Conservation (phyloP, 2,888 invertebrate genomes). For the Holacanthella duospinosa region DNA sequence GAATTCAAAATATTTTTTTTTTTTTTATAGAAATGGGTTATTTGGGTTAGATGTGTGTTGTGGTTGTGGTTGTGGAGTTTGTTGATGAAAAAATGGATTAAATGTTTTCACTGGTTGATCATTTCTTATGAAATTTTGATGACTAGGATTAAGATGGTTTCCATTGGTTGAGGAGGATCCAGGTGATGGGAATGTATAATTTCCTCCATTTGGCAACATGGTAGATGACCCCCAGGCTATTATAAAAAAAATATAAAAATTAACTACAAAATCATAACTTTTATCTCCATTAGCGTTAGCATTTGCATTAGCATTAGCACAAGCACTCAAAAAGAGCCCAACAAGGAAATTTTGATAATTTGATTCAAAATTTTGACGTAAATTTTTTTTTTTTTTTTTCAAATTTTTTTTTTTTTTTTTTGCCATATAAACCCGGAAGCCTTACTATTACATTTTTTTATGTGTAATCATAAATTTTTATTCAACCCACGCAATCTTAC, state of each 20-base stretch:
- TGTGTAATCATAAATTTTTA: not conserved
- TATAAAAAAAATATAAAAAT: too few relatives aligned
- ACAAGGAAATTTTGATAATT: too few relatives aligned
- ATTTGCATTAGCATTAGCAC: too few relatives aligned
- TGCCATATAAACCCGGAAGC: too few relatives aligned
- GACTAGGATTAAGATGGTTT: not conserved
- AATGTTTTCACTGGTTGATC: not conserved
- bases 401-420: too few relatives aligned
- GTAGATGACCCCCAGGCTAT: too few relatives aligned
- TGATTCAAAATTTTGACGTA: too few relatives aligned
- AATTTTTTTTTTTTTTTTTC: too few relatives aligned
- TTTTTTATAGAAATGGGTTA: constrained; percentile 33
- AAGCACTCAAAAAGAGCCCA: too few relatives aligned
- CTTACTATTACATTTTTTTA: too few relatives aligned
- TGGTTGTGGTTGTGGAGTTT: too few relatives aligned
- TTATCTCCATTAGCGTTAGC: too few relatives aligned
- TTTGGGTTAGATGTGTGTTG: constrained; percentile 25
- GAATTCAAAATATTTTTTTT: not conserved
- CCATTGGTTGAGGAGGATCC: not conserved
- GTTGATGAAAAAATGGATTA: not conserved
- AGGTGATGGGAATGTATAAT: not conserved
- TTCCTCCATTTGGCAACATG: not conserved
- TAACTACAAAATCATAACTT: not conserved
- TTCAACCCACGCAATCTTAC: constrained; percentile 11
- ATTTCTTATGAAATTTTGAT: not conserved